Evolutionary conservation across 2,888 invertebrate species (phyloP), one percentile per base, ranked within the genome.

Genomic region (Heteromurus nitidus): DNA sequence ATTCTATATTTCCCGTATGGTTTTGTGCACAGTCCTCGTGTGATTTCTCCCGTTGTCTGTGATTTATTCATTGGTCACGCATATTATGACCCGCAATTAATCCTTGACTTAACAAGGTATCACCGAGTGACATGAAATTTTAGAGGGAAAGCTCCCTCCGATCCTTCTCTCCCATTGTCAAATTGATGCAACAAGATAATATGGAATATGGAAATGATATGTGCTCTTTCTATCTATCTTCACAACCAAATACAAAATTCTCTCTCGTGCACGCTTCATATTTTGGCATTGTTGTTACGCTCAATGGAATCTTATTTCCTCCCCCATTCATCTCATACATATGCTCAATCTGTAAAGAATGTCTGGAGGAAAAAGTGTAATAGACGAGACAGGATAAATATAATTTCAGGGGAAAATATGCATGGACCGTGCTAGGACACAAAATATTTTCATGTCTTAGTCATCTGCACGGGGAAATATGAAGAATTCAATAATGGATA

Each of bases 51-150:
- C 60, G 42, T 42, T 58, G 47, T 50, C 26, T 77, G 50, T 80
- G 80, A 80, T 80, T 80, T 80, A 73, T 80, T 80, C 80, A 58
- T 73, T 73, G 73, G 80, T 80, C 80, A 80, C 80, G 80, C 42
- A 72, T 72, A 80, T 65, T 72, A 73, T 67, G 73, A 80, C 80
- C 80, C 26, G 65, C 80, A 80, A 80, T 80, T 80, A 80, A 80
- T 80, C 58, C 73, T 47, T 3, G 73, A 22, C 50, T 80, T 80
- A 80, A 80, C 80, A 67, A 73, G 80, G 67, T 80, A 80, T 80
- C 73, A 80, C 31, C n/a, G n/a, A n/a, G n/a, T n/a, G n/a, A n/a
- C n/a, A n/a, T n/a, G n/a, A n/a, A n/a, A n/a, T n/a, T n/a, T n/a
- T n/a, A n/a, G n/a, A n/a, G n/a, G n/a, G n/a, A n/a, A n/a, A n/a